Base-by-base conservation (phyloP, 1,140 invertebrate species). In the Tetramorium parvispinum region DNA sequence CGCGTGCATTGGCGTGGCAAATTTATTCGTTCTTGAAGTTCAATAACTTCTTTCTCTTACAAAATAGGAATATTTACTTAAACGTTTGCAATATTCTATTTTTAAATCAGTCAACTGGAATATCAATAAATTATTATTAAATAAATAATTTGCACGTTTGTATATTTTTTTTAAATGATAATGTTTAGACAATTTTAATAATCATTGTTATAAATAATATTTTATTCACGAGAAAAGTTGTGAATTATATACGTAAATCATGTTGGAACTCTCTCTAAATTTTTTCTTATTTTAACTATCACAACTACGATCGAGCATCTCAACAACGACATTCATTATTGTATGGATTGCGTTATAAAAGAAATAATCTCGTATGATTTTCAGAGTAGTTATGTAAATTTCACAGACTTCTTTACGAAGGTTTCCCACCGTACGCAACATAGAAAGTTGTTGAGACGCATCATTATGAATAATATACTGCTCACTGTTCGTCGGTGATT, bases 391-490 rank as follows among this genome's bases (percentile, higher is more conserved):
- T 55, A 27, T 53, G 32, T 37, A 51, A 51, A 75, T 55, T 75
- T 55, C 40, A 37, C 18, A 37, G 51, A 55, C 71, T 37, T 37
- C 18, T 40, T 46, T 21, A 16, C n/a, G 13, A 13, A 63, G 24
- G 1, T 78, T 65, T 43, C 59, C 18, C 24, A 75, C 2, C 32
- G 32, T 27, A 13, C 27, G 57, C 32, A 65, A 32, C 43, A 32
- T 51, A 55, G 75, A 63, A 78, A 73, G 59, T 18, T 78, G 40
- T 32, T 63, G 59, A 65, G 16, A 21, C 4, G 24, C 40, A 4
- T 32, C 55, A 63, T 63, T 77, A 77, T 27, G 40, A 77, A 46
- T 66, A 37, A 51, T 68, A 51, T 24, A 40, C 32, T 46, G 77
- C 32, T 63, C 77, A 16, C 32, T 68, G n/a, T 40, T 68, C 32